These are phyloP conservation scores for Leptopterna dolabrata DNA, from an alignment of 2,888 invertebrate genomes.

Conservation along the genomic window DNA sequence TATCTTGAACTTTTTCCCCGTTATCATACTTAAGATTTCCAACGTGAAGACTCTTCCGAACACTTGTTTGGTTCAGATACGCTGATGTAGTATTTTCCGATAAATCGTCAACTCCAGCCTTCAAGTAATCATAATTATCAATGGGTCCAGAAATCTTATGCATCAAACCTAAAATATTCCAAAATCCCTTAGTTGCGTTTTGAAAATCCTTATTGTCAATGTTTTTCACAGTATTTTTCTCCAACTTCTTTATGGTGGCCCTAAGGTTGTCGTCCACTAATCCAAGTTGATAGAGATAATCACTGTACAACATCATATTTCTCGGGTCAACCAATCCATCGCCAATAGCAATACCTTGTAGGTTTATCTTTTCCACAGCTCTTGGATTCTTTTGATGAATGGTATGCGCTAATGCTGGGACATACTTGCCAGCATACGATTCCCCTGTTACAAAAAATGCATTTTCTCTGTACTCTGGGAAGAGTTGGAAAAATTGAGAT, in stretches of 20 bases:
- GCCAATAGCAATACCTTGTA: conserved; percentile 71
- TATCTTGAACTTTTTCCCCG: conserved; percentile 72
- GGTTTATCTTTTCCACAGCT: conserved; percentile 69
- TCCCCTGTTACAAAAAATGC: conserved; percentile 82
- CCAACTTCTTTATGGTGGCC: conserved; percentile 63
- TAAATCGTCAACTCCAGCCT: background rate
- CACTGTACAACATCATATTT: conserved; percentile 70
- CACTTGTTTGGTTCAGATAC: background rate
- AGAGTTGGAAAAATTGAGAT: conserved; percentile 73
- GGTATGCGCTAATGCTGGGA: conserved; percentile 70
- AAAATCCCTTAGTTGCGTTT: background rate
- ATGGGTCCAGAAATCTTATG: background rate
- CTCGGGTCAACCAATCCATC: conserved; percentile 71
- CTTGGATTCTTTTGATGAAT: conserved; percentile 70
- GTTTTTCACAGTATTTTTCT: conserved; percentile 30
- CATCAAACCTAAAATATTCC: background rate
- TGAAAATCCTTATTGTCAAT: conserved; percentile 22
- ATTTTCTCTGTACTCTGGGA: conserved; percentile 70
- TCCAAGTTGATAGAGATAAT: conserved; percentile 70
- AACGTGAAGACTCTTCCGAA: conserved; percentile 60
- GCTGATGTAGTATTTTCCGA: background rate
- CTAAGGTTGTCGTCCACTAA: conserved; percentile 66
- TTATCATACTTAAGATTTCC: conserved; percentile 50
- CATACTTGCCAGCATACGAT: conserved; percentile 77
- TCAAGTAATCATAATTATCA: background rate